These are phyloP conservation scores for Mellilla xanthometata DNA, from an alignment of 2,888 invertebrate genomes.

Conservation along the genomic window DNA sequence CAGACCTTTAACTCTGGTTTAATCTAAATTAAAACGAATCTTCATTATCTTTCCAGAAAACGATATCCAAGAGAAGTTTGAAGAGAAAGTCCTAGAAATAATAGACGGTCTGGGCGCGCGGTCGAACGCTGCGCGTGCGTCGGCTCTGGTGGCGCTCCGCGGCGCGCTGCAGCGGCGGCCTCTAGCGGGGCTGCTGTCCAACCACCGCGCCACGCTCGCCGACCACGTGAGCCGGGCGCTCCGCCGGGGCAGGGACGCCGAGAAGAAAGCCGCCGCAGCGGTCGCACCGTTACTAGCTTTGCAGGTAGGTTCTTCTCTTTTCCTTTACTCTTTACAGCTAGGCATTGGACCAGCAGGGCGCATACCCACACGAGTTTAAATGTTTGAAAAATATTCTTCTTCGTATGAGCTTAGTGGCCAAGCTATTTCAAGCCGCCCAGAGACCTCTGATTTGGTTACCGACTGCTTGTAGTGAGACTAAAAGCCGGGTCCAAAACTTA, in stretches of 20 bases:
- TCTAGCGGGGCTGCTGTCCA: constrained; percentile 88
- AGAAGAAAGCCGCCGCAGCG: constrained; percentile 91
- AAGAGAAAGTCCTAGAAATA: constrained; percentile 93
- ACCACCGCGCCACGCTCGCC: constrained; percentile 90
- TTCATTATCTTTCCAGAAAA: constrained; percentile 62
- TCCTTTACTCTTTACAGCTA: no score
- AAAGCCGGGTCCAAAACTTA: no score
- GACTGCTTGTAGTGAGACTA: no score
- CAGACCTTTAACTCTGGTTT: no score
- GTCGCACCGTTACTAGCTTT: constrained; percentile 91
- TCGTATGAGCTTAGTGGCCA: no score
- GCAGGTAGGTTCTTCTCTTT: constrained; percentile 83
- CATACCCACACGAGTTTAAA: no score
- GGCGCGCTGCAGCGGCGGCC: constrained; percentile 90
- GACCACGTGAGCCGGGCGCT: constrained; percentile 92
- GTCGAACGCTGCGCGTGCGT: constrained; percentile 90
- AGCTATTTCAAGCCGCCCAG: no score
- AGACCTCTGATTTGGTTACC: no score
- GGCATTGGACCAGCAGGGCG: no score
- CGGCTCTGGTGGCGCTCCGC: constrained; percentile 87
- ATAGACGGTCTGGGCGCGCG: constrained; percentile 95
- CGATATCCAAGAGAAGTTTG: constrained; percentile 85
- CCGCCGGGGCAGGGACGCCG: constrained; percentile 91
- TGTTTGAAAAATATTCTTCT: no score
- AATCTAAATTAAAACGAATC: no score